Conservation (phyloP, 2,113 vertebrate genomes). For the Pelmatolapia mariae region DNA sequence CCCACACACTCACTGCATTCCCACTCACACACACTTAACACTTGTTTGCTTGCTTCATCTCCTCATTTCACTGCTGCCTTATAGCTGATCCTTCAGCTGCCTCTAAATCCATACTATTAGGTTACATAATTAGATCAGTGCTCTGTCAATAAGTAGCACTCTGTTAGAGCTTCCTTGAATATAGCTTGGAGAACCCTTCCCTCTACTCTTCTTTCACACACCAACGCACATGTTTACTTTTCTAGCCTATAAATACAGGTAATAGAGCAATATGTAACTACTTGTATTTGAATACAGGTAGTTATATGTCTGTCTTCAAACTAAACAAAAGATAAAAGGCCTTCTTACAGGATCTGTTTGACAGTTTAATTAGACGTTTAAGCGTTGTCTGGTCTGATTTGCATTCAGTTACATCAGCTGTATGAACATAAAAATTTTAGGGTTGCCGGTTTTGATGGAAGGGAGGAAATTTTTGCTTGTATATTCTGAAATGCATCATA, state of each 20-base stretch:
- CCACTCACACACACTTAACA: not conserved
- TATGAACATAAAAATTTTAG: not conserved
- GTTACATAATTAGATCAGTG: slow-evolving; percentile 19
- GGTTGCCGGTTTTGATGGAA: not conserved
- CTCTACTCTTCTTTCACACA: not conserved
- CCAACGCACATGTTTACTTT: not conserved
- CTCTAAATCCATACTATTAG: slow-evolving; percentile 29
- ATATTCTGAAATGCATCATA: not conserved
- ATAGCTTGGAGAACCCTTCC: not conserved
- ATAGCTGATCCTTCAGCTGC: not conserved
- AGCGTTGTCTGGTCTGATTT: not conserved
- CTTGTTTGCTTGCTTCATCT: not conserved
- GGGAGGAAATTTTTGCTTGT: not conserved
- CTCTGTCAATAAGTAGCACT: slow-evolving; percentile 6
- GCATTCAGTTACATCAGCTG: not conserved
- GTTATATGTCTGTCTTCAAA: not conserved
- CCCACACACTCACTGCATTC: not conserved
- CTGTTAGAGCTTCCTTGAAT: not conserved
- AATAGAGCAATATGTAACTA: not conserved
- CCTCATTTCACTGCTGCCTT: not conserved
- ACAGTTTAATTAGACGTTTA: not conserved
- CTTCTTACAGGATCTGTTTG: not conserved
- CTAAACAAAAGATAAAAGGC: not conserved
- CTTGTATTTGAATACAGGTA: not conserved
- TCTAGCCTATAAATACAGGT: not conserved